Evolutionary conservation across 1,140 invertebrate genomes (phyloP).

Genomic region (Akabosia matsudoensis): DNA sequence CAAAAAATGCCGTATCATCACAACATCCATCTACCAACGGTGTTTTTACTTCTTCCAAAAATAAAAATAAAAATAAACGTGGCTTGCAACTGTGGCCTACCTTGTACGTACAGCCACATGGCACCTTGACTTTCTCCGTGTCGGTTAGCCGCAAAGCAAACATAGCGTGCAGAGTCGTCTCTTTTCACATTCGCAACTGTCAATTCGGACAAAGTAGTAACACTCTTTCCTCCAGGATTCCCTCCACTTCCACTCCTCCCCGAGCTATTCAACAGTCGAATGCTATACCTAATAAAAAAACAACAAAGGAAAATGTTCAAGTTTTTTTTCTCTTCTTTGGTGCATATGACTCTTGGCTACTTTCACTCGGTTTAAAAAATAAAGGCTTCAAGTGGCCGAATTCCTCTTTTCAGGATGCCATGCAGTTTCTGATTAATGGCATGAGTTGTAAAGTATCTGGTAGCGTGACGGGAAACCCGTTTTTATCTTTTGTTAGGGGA

Average conservation of each 20-base stretch:
- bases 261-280: constrained; percentile 38
- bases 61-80: too few relatives aligned
- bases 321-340: neutral
- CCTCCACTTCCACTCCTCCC: neutral
- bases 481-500: too few relatives aligned
- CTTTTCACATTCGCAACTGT: constrained; percentile 53
- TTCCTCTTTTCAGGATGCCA: too few relatives aligned
- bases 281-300: constrained; percentile 33
- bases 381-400: too few relatives aligned
- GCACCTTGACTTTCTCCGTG: constrained; percentile 42
- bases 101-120: constrained; percentile 38
- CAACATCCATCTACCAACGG: too few relatives aligned
- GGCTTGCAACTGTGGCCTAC: too few relatives aligned
- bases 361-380: too few relatives aligned
- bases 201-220: constrained; percentile 46
- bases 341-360: too few relatives aligned
- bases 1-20: too few relatives aligned
- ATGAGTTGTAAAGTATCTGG: constrained; percentile 1
- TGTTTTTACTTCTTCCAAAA: neutral
- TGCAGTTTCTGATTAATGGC: constrained; percentile 2
- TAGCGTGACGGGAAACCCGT: neutral
- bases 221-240: neutral
- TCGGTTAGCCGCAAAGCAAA: constrained; percentile 47
- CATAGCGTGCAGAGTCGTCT: constrained; percentile 46
- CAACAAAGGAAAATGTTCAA: neutral